Percentiles rank a stretch among this genome's conserved stretches.
These are phyloP conservation scores for Hirtodrosophila cameraria DNA, from an alignment of 2,888 invertebrate genomes.

Conservation along the genomic window DNA sequence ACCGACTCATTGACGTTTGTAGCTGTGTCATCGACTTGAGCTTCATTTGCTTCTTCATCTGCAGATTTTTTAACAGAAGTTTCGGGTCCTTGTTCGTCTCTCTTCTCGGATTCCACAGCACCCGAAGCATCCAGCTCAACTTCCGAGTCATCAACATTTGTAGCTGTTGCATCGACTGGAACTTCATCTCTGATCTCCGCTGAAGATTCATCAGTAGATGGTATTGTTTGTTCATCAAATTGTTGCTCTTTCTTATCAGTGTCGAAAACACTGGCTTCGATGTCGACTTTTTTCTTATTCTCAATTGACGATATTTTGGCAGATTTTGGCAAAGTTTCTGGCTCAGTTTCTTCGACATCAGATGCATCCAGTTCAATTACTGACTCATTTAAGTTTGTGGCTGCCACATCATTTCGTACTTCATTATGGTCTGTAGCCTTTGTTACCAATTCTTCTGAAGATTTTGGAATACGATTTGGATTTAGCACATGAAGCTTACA, in stretches of 20 bases:
- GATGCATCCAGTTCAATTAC: too few relatives aligned
- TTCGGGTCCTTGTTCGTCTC: neutral
- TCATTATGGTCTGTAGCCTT: too few relatives aligned
- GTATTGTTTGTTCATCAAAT: neutral
- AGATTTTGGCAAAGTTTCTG: too few relatives aligned
- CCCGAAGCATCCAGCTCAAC: conserved; percentile 1
- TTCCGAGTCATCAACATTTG: neutral
- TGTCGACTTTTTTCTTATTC: too few relatives aligned
- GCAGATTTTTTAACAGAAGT: neutral
- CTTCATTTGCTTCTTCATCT: neutral
- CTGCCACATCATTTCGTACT: too few relatives aligned
- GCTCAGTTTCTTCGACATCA: too few relatives aligned
- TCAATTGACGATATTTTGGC: too few relatives aligned
- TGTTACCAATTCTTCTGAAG: neutral
- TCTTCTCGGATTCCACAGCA: neutral
- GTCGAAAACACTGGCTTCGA: too few relatives aligned
- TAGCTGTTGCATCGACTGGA: neutral
- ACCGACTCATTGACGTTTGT: neutral
- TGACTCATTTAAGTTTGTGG: too few relatives aligned
- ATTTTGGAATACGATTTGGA: neutral
- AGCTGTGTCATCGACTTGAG: neutral
- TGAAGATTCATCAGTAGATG: neutral
- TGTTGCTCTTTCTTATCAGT: too few relatives aligned
- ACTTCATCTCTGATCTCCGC: neutral
- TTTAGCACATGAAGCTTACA: neutral